Percentiles rank a stretch among this genome's conserved stretches.
phyloP scores from a whole-genome alignment of 2,797 vertebrate genomes.

The Darevskia mixta region DNA sequence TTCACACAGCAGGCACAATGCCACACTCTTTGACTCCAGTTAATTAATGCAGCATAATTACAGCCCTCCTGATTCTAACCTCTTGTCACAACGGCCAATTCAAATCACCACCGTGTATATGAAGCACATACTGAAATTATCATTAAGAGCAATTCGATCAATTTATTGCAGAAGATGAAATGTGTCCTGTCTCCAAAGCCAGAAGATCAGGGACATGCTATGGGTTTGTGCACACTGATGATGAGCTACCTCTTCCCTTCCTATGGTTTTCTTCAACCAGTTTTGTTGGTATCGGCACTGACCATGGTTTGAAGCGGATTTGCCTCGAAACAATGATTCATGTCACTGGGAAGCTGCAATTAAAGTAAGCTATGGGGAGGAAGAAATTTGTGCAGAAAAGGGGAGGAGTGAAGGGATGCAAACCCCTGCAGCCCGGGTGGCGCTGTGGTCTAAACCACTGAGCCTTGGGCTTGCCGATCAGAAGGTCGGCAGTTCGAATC shows the following conservation, averaged over 20 bases:
- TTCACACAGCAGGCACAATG: slow-evolving; percentile 5
- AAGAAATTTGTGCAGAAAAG: background rate
- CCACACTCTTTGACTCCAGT: background rate
- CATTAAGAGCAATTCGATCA: background rate
- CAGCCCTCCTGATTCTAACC: background rate
- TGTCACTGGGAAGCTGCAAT: background rate
- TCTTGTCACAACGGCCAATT: background rate
- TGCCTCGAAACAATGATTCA: background rate
- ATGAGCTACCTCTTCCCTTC: background rate
- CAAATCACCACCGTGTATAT: background rate
- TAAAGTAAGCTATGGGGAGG: background rate
- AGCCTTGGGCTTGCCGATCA: no score
- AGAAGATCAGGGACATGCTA: background rate
- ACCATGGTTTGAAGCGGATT: background rate
- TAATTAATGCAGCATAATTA: slow-evolving; percentile 23
- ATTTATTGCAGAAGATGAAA: background rate
- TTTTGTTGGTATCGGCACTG: background rate
- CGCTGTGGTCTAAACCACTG: no score
- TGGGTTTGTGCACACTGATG: background rate
- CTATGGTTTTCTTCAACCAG: background rate
- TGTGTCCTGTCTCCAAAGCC: background rate
- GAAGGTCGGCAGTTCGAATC: no score
- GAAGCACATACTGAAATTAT: background rate
- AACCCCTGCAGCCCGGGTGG: background rate
- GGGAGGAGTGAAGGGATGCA: background rate